phyloP scores from a whole-genome alignment of 2,888 invertebrate species.

The Entomobrya proxima region DNA sequence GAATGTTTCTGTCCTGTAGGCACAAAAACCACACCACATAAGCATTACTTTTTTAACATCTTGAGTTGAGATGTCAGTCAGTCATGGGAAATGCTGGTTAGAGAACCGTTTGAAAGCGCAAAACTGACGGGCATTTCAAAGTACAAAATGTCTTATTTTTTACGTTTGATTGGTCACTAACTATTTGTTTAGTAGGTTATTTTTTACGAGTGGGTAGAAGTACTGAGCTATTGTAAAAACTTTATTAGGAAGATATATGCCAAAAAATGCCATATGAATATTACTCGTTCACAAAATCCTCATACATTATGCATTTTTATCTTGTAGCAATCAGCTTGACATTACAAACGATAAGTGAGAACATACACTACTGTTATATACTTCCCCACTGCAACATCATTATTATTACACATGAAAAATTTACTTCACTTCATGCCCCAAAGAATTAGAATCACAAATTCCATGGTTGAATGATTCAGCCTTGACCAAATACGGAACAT shows the following conservation, averaged over 20 bases:
- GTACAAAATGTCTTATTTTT: not conserved
- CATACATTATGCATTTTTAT: constrained; percentile 34
- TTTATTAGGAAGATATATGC: not conserved
- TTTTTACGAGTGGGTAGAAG: not conserved
- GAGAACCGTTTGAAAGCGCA: constrained; percentile 24
- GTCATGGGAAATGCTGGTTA: constrained; percentile 47
- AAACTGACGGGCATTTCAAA: constrained; percentile 2
- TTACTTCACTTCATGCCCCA: constrained; percentile 36
- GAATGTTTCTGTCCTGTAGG: not conserved
- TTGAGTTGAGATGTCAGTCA: not conserved
- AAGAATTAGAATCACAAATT: constrained; percentile 62
- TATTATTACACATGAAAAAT: not conserved
- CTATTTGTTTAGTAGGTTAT: constrained; percentile 35
- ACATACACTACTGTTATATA: not conserved
- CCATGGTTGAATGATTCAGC: constrained; percentile 59
- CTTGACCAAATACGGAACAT: constrained; percentile 65
- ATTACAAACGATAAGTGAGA: not conserved
- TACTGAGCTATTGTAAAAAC: not conserved
- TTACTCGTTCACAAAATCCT: not conserved
- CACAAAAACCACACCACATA: not conserved
- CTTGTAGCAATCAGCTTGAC: constrained; percentile 11
- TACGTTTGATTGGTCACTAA: constrained; percentile 31
- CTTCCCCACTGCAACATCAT: not conserved
- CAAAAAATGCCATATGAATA: not conserved
- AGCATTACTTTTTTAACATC: not conserved